Evolutionary conservation across 2,113 vertebrate genomes (phyloP), one percentile per base, ranked within the genome.

Genomic region (Myanophis thanlyinensis): DNA sequence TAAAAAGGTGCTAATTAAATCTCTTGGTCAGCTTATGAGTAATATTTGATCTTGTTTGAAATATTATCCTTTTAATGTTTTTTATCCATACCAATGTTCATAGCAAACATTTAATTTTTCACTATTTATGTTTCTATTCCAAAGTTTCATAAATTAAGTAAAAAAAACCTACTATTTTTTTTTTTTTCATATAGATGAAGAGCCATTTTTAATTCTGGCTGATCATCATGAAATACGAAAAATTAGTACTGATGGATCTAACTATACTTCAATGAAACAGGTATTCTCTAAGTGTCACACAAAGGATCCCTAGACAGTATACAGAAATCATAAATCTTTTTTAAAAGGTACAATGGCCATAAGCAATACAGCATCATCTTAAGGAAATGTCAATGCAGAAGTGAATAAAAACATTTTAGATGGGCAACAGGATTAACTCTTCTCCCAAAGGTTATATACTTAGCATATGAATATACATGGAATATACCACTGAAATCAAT

Each of bases 221-320:
- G 99, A 99, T 97, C 99, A 99, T 97, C 99, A 99, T 94, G 99
- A 99, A 96, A 99, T 99, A 96, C 98, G 99, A 95, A 99, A 99
- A 98, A 98, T 99, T 95, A 99, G 98, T 96, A 98, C 99, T 52
- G 99, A 99, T 96, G 99, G 99, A 95, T 99, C 98, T 92, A 99
- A 99, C 97, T 99, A 99, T 96, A 99, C 99, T 94, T 98, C 99
- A 95, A 96, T 99, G 96, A 99, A 99, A 97, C 99, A 99, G 98
- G 99, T 99, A 98, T 96, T 8, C 15, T 80, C 35, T 80, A 80
- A 80, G 18, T n/a, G 62, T 80, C 73, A 80, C 35, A 9, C 15
- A 22, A 40, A 80, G 73, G 35, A 80, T 44, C 18, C 35, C 18
- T 80, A 80, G 35, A 22, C 35, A 80, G 35, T 80, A 7, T 80